These are phyloP conservation scores for Coelopa pilipes DNA, from an alignment of 2,888 invertebrate species.

Conservation along the genomic window DNA sequence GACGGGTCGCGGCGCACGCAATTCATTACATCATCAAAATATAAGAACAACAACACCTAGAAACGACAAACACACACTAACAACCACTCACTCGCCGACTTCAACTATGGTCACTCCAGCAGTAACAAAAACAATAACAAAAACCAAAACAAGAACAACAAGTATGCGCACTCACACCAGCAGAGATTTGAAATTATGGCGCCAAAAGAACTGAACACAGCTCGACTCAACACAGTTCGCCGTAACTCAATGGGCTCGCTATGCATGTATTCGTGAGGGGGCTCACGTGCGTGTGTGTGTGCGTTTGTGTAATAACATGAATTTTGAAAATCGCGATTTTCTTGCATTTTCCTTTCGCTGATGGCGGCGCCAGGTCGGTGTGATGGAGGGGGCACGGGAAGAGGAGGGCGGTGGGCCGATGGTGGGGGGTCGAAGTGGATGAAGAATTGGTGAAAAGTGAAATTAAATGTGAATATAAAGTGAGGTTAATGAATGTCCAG, in stretches of 20 bases:
- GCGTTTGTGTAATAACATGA: slow-evolving; percentile 36
- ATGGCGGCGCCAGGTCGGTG: not conserved
- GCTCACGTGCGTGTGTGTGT: slow-evolving; percentile 7
- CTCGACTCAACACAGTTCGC: slow-evolving; percentile 37
- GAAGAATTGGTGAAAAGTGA: slow-evolving; percentile 26
- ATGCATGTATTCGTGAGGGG: not conserved
- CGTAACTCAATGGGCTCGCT: too few species aligned
- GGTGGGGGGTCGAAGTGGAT: not conserved
- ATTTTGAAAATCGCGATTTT: slow-evolving; percentile 38
- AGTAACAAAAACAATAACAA: not conserved
- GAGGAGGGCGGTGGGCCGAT: not conserved
- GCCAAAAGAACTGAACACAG: slow-evolving; percentile 2
- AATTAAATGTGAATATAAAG: slow-evolving; percentile 43
- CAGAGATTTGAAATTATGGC: slow-evolving; percentile 5
- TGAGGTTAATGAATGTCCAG: slow-evolving; percentile 41
- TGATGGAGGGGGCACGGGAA: too few species aligned
- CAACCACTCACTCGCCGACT: not conserved
- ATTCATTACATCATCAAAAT: slow-evolving; percentile 58
- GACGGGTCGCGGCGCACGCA: slow-evolving; percentile 58
- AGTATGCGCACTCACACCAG: not conserved
- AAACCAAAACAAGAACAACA: not conserved
- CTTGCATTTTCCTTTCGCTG: slow-evolving; percentile 20
- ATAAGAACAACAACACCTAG: not conserved
- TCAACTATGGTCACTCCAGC: not conserved
- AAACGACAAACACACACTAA: not conserved